A percentile compares a stretch with the other conserved stretches of the same genome.
These are phyloP conservation scores for Phalanger gymnotis DNA, from an alignment of 2,797 vertebrate genomes.

Conservation along the genomic window DNA sequence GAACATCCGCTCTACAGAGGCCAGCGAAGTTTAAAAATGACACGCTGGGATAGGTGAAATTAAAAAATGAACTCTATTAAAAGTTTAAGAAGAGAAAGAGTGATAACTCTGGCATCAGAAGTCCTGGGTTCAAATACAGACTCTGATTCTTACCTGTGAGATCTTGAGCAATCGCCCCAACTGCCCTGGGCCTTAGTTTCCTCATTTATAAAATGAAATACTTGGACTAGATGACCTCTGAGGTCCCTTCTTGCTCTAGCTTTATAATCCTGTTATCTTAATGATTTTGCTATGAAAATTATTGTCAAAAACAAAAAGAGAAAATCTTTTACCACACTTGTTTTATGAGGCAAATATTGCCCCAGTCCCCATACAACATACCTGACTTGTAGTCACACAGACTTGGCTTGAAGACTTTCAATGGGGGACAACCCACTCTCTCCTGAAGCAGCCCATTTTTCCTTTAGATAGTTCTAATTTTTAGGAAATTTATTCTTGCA, in stretches of 20 bases:
- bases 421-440: not conserved
- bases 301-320: not conserved
- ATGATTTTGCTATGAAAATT: not conserved
- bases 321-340: not conserved
- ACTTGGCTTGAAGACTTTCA: not conserved
- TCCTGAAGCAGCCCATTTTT: not conserved
- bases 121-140: not conserved
- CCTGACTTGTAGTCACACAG: not conserved
- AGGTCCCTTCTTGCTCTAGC: not conserved
- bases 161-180: not conserved
- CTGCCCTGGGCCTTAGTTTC: not conserved
- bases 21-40: not conserved
- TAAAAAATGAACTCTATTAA: not conserved
- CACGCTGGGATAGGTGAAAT: not conserved
- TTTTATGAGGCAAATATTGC: not conserved
- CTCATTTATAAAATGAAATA: not conserved
- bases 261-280: not conserved
- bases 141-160: not conserved
- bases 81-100: not conserved
- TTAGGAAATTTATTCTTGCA: not conserved
- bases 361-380: not conserved
- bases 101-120: not conserved
- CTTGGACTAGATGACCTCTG: not conserved
- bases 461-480: not conserved
- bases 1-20: not conserved